phyloP scores from a whole-genome alignment of 2,797 vertebrate species.

The Knipowitschia caucasica region DNA sequence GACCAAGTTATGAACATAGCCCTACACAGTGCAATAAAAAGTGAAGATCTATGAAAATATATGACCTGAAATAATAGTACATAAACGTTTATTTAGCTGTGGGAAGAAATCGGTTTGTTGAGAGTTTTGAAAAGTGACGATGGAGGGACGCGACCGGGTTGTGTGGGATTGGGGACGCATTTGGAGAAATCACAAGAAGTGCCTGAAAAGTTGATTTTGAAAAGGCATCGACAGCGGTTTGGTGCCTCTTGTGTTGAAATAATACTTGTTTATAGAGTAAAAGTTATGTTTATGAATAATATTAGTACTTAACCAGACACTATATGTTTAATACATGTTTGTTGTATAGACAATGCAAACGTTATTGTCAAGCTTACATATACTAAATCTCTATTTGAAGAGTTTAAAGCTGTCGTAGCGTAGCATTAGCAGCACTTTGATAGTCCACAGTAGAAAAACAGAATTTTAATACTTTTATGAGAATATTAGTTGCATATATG shows the following conservation, averaged over 20 bases:
- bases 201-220: conserved; percentile 5
- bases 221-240: not conserved
- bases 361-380: not conserved
- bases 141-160: conserved; percentile 15
- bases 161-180: conserved; percentile 16
- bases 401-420: too few relatives aligned
- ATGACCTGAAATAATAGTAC: not conserved
- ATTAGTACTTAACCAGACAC: not conserved
- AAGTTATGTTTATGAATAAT: not conserved
- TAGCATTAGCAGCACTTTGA: too few relatives aligned
- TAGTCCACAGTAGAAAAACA: too few relatives aligned
- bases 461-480: too few relatives aligned
- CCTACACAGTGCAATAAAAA: conserved; percentile 84
- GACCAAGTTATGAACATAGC: conserved; percentile 73
- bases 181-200: conserved; percentile 22
- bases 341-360: too few relatives aligned
- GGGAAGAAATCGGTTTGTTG: not conserved
- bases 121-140: conserved; percentile 30
- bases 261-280: not conserved
- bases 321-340: conserved; percentile 1
- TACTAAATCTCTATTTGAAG: too few relatives aligned
- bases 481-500: too few relatives aligned
- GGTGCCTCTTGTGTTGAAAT: not conserved
- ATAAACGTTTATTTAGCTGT: conserved; percentile 9
- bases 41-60: conserved; percentile 19